Conservation (phyloP, 2,888 invertebrate genomes). For the Napeogenes inachia region DNA sequence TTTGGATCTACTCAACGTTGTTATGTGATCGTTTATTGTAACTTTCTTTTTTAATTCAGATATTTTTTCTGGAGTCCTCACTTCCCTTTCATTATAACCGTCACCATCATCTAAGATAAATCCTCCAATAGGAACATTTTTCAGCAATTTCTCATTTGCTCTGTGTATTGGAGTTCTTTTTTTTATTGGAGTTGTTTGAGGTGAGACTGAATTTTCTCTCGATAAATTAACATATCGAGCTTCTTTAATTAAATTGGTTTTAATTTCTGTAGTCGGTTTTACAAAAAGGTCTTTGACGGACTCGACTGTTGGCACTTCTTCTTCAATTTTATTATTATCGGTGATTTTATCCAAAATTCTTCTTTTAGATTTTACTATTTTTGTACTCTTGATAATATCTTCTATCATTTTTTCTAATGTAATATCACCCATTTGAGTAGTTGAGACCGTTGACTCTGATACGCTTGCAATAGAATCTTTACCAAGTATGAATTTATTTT, state of each 20-base stretch:
- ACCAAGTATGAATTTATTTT: conserved; percentile 67
- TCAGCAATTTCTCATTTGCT: conserved; percentile 60
- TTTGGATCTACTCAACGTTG: conserved; percentile 52
- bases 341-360: conserved; percentile 51
- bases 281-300: conserved; percentile 63
- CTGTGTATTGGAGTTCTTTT: conserved; percentile 53
- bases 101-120: conserved; percentile 69
- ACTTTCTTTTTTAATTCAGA: conserved; percentile 39
- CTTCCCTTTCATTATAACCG: conserved; percentile 72
- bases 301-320: conserved; percentile 52
- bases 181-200: conserved; percentile 59
- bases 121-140: conserved; percentile 68
- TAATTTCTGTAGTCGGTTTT: conserved; percentile 62
- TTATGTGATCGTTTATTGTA: conserved; percentile 32
- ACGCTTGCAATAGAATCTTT: conserved; percentile 57
- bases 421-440: conserved; percentile 73
- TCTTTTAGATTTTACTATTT: conserved; percentile 65
- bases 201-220: conserved; percentile 67
- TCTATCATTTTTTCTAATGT: conserved; percentile 79
- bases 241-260: conserved; percentile 65
- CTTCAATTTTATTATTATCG: conserved; percentile 37
- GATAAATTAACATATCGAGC: conserved; percentile 66
- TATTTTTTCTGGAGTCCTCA: conserved; percentile 62
- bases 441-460: conserved; percentile 68
- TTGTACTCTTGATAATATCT: conserved; percentile 78